Base-by-base conservation (phyloP, 2,888 invertebrate genomes). In the Branchellion lobata region DNA sequence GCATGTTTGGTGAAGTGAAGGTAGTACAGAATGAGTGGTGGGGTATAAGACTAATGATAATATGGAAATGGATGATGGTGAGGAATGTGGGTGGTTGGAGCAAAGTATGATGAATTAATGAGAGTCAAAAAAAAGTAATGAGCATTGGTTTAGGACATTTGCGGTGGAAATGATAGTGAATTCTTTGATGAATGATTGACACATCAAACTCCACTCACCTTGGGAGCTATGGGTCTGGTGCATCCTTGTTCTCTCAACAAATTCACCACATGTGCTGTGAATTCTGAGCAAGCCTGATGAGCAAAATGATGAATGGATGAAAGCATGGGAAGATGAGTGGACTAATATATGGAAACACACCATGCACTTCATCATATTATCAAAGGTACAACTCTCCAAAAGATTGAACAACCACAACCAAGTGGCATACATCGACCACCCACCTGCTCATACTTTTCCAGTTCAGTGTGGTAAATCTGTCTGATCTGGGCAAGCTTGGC, bases 231-330 rank as follows among this genome's bases (percentile, higher is more conserved):
- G 79, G 98, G 98, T 84, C 98, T 91, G 84, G 97, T 98, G 86
- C 96, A 93, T 86, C 95, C 94, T 90, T 98, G 96, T 89, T 98
- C 96, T 80, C 96, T 90, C 83, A 98, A 90, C 84, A 98, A 90
- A 89, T 98, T 98, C 93, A 97, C 95, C 84, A 99, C 99, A 89
- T 99, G 99, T 21, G 97, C 97, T 81, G 99, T 99, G 89, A 99
- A 99, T 90, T 99, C 98, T 89, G 95, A 95, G 90, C 99, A 99
- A 24, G 98, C 98, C 91, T 92, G 88, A 5, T 79, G 11, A 1
- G 27, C n/a, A 29, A 29, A 21, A 14, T 29, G 27, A 18, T 2
- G 73, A 27, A n/a, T 1, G n/a, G 11, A 36, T 36, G 33, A 11
- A 27, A 65, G 68, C 14, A 14, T 51, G 53, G n/a, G n/a, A n/a